Conservation (phyloP, 2,888 invertebrate species). For the Lacanobia oleracea region DNA sequence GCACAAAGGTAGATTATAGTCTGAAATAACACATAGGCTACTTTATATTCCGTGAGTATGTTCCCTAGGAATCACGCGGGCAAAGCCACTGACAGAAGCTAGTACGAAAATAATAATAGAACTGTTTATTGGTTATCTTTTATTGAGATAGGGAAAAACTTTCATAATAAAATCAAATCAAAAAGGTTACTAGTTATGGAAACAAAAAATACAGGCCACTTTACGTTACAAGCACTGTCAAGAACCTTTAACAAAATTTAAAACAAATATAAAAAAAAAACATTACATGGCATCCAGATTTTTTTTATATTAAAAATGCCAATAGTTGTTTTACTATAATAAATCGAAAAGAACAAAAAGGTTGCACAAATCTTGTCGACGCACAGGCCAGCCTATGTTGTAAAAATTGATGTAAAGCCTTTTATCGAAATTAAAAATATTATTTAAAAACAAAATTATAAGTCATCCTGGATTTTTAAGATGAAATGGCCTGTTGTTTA, state of each 20-base stretch:
- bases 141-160: not conserved
- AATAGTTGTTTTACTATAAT: not conserved
- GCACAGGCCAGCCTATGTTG: not conserved
- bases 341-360: conserved; percentile 3
- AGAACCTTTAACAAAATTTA: not conserved
- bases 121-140: not conserved
- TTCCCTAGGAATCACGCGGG: no score
- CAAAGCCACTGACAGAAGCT: no score
- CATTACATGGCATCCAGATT: not conserved
- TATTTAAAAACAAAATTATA: not conserved
- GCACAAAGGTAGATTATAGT: no score
- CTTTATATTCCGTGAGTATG: no score
- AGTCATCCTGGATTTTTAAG: not conserved
- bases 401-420: not conserved
- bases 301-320: not conserved
- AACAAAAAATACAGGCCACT: not conserved
- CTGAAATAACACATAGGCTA: no score
- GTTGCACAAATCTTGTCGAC: not conserved
- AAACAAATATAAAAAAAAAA: not conserved
- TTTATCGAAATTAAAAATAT: not conserved
- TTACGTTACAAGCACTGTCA: not conserved
- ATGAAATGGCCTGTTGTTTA: not conserved
- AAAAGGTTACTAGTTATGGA: not conserved
- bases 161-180: not conserved
- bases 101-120: not conserved